These are phyloP conservation scores for Incurvaria masculella DNA, from an alignment of 2,888 invertebrate genomes.

Conservation along the genomic window DNA sequence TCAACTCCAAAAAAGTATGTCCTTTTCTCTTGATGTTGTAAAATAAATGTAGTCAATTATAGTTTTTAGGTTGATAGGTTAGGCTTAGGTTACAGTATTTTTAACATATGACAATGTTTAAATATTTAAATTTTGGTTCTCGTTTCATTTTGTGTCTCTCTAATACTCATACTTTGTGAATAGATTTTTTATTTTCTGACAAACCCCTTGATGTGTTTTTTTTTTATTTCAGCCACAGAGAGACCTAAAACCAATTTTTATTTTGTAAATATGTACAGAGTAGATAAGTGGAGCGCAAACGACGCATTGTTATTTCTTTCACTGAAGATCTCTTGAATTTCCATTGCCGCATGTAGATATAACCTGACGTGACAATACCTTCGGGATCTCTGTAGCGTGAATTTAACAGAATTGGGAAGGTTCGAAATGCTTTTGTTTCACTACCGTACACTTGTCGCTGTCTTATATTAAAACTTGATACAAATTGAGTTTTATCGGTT, in stretches of 20 bases:
- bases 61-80: too few relatives aligned
- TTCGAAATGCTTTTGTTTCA: too few relatives aligned
- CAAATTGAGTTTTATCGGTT: too few relatives aligned
- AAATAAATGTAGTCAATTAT: too few relatives aligned
- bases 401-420: too few relatives aligned
- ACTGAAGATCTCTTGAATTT: slow-evolving; percentile 56
- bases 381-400: neutral
- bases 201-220: slow-evolving; percentile 1
- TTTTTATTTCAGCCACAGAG: neutral
- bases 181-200: slow-evolving; percentile 8
- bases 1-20: too few relatives aligned
- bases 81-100: slow-evolving; percentile 15
- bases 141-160: slow-evolving; percentile 3
- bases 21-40: too few relatives aligned
- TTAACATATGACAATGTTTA: too few relatives aligned
- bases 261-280: slow-evolving; percentile 24
- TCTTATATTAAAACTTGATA: too few relatives aligned
- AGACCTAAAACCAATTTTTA: neutral
- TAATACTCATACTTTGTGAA: slow-evolving; percentile 23
- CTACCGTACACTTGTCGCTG: too few relatives aligned
- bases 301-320: slow-evolving; percentile 53
- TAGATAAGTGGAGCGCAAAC: slow-evolving; percentile 26
- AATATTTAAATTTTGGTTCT: slow-evolving; percentile 8
- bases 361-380: slow-evolving; percentile 23
- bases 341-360: slow-evolving; percentile 45